A percentile compares a stretch with the other conserved stretches of the same genome.
These are phyloP conservation scores for Lophius piscatorius DNA, from an alignment of 2,113 vertebrate species.

Conservation along the genomic window DNA sequence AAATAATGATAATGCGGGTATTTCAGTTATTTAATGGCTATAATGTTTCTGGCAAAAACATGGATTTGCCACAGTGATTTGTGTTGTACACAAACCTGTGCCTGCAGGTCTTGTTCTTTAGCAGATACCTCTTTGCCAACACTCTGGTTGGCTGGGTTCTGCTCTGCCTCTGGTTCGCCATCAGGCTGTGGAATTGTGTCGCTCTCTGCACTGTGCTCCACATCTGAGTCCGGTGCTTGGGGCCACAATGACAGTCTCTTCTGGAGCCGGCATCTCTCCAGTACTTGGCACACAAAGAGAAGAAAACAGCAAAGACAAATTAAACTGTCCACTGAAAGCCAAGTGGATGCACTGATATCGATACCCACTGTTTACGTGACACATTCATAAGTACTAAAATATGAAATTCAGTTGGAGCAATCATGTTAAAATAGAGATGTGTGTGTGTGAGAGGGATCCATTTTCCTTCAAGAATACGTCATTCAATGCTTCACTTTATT, in stretches of 20 bases:
- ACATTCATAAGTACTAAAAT: background rate
- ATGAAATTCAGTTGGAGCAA: slow-evolving; percentile 8
- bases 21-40: slow-evolving; percentile 14
- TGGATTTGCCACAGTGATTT: slow-evolving; percentile 18
- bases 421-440: slow-evolving; percentile 16
- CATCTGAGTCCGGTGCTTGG: slow-evolving; percentile 62
- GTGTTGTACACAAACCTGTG: slow-evolving; percentile 68
- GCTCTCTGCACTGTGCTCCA: slow-evolving; percentile 80
- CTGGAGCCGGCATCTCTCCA: slow-evolving; percentile 69
- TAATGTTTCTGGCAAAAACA: slow-evolving; percentile 26
- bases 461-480: slow-evolving; percentile 31
- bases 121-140: slow-evolving; percentile 25
- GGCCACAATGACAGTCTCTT: slow-evolving; percentile 56
- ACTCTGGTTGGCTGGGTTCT: slow-evolving; percentile 18
- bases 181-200: slow-evolving; percentile 57
- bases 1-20: background rate
- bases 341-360: slow-evolving; percentile 11
- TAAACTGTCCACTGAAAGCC: slow-evolving; percentile 18
- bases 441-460: background rate
- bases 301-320: slow-evolving; percentile 1
- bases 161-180: slow-evolving; percentile 37
- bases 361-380: background rate
- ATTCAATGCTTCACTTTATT: slow-evolving; percentile 33
- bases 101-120: slow-evolving; percentile 72
- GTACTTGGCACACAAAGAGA: slow-evolving; percentile 55